phyloP scores from a whole-genome alignment of 2,113 vertebrate genomes.

The Sigmodon hispidus region DNA sequence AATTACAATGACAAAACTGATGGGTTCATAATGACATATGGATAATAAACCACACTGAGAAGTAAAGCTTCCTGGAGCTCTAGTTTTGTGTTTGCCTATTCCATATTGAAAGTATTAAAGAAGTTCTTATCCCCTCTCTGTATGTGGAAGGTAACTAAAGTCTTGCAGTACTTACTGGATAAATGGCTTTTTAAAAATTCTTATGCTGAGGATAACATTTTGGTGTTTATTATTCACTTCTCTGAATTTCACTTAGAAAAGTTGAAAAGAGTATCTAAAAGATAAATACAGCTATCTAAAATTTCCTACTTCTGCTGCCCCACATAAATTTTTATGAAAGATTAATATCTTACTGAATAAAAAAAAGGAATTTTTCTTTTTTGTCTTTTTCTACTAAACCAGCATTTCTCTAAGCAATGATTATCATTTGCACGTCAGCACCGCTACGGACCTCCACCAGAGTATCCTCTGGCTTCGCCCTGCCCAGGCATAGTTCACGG shows the following conservation, averaged over 20 bases:
- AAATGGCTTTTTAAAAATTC: constrained; percentile 12
- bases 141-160: constrained; percentile 3
- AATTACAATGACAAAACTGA: background rate
- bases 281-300: constrained; percentile 30
- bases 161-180: constrained; percentile 2
- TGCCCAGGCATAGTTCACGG: too few species aligned
- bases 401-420: constrained; percentile 72
- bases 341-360: constrained; percentile 40
- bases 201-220: background rate
- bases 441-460: too few species aligned
- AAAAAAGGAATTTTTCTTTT: constrained; percentile 68
- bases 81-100: background rate
- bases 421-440: constrained; percentile 21
- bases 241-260: constrained; percentile 33
- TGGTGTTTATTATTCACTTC: constrained; percentile 31
- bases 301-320: constrained; percentile 42
- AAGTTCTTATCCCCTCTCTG: background rate
- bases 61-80: background rate
- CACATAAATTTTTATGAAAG: background rate
- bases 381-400: constrained; percentile 58
- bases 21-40: background rate
- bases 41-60: background rate
- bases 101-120: constrained; percentile 2
- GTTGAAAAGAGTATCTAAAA: constrained; percentile 32
- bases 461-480: too few species aligned